Evolutionary conservation across 2,113 vertebrate genomes (phyloP), one percentile per base, ranked within the genome.

Genomic region (Motacilla tschutschensis): DNA sequence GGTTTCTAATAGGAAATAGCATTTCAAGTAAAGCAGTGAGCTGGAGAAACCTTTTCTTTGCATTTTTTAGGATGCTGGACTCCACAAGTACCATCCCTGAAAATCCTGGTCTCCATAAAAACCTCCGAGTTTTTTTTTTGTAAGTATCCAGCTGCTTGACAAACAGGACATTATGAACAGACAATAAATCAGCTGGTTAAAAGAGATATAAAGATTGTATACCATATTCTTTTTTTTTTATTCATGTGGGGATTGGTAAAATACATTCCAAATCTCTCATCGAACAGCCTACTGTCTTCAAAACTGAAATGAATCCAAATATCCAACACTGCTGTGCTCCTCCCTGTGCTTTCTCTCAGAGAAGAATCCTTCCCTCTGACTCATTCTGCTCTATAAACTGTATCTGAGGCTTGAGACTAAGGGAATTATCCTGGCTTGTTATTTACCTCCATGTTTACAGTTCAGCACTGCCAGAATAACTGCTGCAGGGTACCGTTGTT

Each of bases 11-110:
- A 58, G 47, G 44, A 64, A 82, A 33, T 17, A 36, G 47, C 12
- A 67, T 36, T 66, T 55, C 54, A 48, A 62, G 70, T 28, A 93
- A 92, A 67, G 90, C 89, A 87, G 66, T 90, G 83, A 96, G 82
- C 71, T 95, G 92, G 47, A 83, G 83, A 87, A 95, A 90, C 75
- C 88, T 97, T 90, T 94, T 95, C 33, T 86, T 96, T 80, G 87
- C 82, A 25, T 78, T 95, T 94, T 94, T 87, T 93, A 53, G 85
- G 82, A 57, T 95, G 88, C 62, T 96, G 93, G 74, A 94, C 75
- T 93, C 95, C 79, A 87, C 95, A 83, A 96, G 79, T 41, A 92
- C 53, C 51, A 96, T 83, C 10, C 90, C 85, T 64, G 85, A 85
- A 94, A 96, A 97, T 47, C 80, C 43, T 10, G 79, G 86, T 38